Evolutionary conservation across 2,113 vertebrate species (phyloP).

Genomic region (Sturnira hondurensis): DNA sequence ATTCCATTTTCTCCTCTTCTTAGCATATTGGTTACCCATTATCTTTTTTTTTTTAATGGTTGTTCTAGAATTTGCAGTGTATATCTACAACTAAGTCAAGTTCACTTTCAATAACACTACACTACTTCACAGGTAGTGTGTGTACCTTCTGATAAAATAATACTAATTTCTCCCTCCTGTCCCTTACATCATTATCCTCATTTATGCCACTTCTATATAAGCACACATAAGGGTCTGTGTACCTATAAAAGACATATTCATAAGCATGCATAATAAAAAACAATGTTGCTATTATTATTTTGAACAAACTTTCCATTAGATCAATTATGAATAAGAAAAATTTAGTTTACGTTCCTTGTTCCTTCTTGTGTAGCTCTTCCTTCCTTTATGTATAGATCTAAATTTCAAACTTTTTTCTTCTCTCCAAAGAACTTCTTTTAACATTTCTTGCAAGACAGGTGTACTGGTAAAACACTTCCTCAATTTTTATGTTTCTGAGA

Average conservation of each 20-base stretch:
- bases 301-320: neutral
- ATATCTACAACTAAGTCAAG: no score
- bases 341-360: neutral
- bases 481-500: neutral
- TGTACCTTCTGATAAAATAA: neutral
- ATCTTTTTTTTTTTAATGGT: no score
- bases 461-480: neutral
- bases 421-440: neutral
- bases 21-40: neutral
- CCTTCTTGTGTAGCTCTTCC: neutral
- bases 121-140: neutral
- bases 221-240: neutral
- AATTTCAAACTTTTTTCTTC: neutral
- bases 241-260: neutral
- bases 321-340: neutral
- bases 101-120: no score
- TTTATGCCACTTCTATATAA: neutral
- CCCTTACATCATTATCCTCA: no score
- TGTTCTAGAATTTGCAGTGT: no score
- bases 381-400: neutral
- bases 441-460: neutral
- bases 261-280: neutral
- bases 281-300: neutral
- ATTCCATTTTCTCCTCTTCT: neutral
- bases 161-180: no score